Base-by-base conservation (phyloP, 2,113 vertebrate species). In the Dromiciops gliroides region DNA sequence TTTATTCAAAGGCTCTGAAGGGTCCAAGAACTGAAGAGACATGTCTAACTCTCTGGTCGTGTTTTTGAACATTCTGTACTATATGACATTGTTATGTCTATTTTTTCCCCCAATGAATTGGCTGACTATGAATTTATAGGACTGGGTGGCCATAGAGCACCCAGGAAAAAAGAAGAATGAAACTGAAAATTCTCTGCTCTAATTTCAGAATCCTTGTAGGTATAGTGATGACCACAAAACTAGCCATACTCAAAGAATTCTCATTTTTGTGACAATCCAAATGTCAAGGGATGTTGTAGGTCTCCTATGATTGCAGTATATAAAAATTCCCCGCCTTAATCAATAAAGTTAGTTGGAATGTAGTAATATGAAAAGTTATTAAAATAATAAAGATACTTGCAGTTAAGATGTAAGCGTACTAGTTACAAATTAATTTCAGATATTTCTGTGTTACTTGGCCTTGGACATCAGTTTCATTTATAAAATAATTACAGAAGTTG, bases 161-260 rank as follows among this genome's bases (percentile, higher is more conserved):
- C 24, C 23, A 53, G 24, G 51, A 8, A 50, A 50, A 53, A 53
- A 52, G 24, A 53, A 53, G 4, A 53, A 51, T 51, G 10, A 51
- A 51, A 51, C 51, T 51, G 24, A 53, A 53, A 25, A 24, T 53
- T 53, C 24, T 53, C 52, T 24, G 11, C 67, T 97, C 97, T 96
- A 0, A 0, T 96, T 98, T 75, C 90, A 99, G 98, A 98, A 94
- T 10, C 90, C 90, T 75, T 98, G 98, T n/a, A 95, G 95, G 31
- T 52, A 48, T 94, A 83, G 95, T 95, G 96, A 95, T 47, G 0
- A 4, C 28, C 97, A 91, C n/a, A 56, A n/a, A 98, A 90, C 89
- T 98, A 67, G n/a, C 22, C 2, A 49, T 50, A 92, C 12, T 24
- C 97, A 90, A 92, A 94, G 95, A 92, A 3, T 0, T 44, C 25